Evolutionary conservation across 2,797 vertebrate genomes (phyloP).

Genomic region (Periparus ater): DNA sequence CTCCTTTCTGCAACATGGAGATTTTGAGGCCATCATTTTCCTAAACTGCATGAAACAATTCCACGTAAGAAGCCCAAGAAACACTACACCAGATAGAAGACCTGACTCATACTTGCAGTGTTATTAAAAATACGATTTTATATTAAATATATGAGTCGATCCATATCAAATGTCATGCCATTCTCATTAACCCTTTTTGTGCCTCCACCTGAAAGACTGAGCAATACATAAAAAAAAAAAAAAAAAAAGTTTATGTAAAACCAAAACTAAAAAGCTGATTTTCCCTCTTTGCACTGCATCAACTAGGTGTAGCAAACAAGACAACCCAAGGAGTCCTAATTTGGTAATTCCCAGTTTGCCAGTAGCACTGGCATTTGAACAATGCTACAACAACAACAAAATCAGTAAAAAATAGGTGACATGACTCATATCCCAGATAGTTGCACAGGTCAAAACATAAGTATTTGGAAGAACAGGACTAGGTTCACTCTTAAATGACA

Average conservation of each 20-base stretch:
- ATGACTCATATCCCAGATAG: background rate
- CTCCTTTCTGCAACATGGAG: background rate
- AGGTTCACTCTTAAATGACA: background rate
- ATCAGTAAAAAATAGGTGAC: background rate
- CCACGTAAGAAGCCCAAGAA: background rate
- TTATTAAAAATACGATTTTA: background rate
- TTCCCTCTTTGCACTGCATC: background rate
- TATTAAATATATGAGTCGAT: background rate
- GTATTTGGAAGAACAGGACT: background rate
- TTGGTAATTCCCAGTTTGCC: background rate
- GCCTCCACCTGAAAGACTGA: background rate
- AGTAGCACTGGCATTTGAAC: background rate
- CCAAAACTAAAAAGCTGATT: background rate
- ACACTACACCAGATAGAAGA: rapidly evolving
- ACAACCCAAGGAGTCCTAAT: background rate
- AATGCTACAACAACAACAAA: background rate
- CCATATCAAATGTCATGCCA: background rate
- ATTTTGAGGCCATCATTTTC: background rate
- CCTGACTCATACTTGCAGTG: background rate
- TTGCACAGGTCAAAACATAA: background rate
- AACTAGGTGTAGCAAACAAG: background rate
- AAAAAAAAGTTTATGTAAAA: background rate
- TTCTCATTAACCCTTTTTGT: background rate
- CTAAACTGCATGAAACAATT: background rate
- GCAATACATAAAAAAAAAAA: background rate